Conservation (phyloP, 1,140 invertebrate species). For the Drosophila tristis region DNA sequence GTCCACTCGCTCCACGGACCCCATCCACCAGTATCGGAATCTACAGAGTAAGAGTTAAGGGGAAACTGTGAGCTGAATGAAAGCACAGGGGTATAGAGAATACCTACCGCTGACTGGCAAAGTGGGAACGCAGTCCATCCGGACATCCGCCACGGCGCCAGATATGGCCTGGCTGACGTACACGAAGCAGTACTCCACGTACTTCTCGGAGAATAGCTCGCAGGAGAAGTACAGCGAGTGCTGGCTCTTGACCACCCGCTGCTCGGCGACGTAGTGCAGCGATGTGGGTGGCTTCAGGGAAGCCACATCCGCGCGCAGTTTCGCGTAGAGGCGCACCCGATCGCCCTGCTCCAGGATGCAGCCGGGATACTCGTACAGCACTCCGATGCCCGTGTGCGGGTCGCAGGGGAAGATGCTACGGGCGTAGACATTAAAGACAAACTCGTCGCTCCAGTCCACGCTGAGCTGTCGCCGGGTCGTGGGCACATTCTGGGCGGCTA, state of each 20-base stretch:
- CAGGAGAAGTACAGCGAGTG: conserved; percentile 91
- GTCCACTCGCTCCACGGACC: conserved; percentile 93
- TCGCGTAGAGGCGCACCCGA: conserved; percentile 90
- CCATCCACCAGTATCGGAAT: conserved; percentile 91
- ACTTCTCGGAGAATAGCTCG: conserved; percentile 92
- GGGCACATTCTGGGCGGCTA: conserved; percentile 85
- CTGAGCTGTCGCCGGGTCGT: conserved; percentile 87
- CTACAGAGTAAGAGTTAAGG: conserved; percentile 81
- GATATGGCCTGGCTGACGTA: conserved; percentile 93
- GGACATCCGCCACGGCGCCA: conserved; percentile 91
- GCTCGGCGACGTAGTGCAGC: conserved; percentile 88
- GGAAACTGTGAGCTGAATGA: neutral
- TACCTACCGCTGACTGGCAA: conserved; percentile 89
- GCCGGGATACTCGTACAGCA: conserved; percentile 92
- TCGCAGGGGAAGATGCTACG: conserved; percentile 92
- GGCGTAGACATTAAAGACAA: conserved; percentile 92
- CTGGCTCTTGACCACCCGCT: conserved; percentile 86
- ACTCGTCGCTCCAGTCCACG: conserved; percentile 92
- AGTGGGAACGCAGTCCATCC: conserved; percentile 92
- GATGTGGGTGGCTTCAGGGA: conserved; percentile 87
- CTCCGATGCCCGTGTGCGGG: conserved; percentile 87
- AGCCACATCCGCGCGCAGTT: conserved; percentile 88
- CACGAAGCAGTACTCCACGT: conserved; percentile 93
- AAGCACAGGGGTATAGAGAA: neutral
- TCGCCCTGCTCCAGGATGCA: conserved; percentile 90